phyloP scores from a whole-genome alignment of 2,797 vertebrate genomes.

The Carduelis carduelis region DNA sequence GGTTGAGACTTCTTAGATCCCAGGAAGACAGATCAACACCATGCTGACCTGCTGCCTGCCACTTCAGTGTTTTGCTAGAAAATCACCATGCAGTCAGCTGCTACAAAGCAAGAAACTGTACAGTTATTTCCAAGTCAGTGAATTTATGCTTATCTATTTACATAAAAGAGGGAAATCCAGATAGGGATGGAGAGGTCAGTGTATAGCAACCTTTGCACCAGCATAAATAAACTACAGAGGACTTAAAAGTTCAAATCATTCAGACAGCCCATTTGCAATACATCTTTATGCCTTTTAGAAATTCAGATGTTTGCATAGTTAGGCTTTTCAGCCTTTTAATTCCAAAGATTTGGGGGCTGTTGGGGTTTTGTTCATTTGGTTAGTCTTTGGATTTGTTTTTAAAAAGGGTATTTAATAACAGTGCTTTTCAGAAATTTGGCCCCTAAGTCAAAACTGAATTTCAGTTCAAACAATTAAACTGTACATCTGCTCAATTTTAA shows the following conservation, averaged over 20 bases:
- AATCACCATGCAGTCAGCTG: not conserved
- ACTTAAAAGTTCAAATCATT: not conserved
- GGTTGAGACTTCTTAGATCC: not conserved
- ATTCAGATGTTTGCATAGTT: not conserved
- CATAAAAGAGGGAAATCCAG: not conserved
- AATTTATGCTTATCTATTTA: not conserved
- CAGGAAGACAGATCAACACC: conserved; percentile 33
- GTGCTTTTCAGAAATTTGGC: not conserved
- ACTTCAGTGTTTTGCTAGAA: conserved; percentile 35
- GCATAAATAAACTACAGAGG: not conserved
- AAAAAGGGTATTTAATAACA: not conserved
- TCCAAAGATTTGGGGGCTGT: not conserved
- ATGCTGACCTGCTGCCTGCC: conserved; percentile 29
- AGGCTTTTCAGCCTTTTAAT: not conserved
- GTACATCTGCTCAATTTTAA: not conserved
- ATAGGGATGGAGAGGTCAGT: not conserved
- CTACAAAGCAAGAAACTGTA: not conserved
- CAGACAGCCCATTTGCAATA: not conserved
- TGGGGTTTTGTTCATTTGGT: not conserved
- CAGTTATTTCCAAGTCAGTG: not conserved
- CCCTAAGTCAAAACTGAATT: not conserved
- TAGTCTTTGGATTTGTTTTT: not conserved
- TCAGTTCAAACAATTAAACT: not conserved
- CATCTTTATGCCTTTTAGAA: not conserved
- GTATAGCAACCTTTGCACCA: not conserved